These are phyloP conservation scores for Pinna nobilis DNA, from an alignment of 1,140 invertebrate species.

Conservation along the genomic window DNA sequence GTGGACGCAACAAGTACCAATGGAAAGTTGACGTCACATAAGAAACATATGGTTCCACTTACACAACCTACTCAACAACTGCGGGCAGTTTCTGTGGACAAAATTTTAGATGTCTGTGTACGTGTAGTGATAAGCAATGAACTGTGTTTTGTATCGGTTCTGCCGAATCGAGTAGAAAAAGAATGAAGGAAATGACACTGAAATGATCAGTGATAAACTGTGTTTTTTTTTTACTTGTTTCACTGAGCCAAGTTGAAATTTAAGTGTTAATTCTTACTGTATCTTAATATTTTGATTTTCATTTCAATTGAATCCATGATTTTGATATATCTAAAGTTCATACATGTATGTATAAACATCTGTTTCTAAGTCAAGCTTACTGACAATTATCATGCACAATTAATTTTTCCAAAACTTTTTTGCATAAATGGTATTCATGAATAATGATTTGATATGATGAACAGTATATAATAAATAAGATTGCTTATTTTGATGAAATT, in stretches of 20 bases:
- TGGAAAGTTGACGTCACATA: not conserved
- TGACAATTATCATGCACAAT: not conserved
- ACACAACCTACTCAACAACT: not conserved
- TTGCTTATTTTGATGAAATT: not conserved
- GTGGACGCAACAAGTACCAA: too few species aligned
- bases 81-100: not conserved
- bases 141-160: not conserved
- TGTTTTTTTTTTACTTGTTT: not conserved
- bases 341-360: not conserved
- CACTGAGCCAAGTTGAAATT: not conserved
- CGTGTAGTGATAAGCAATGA: not conserved
- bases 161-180: not conserved
- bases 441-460: not conserved
- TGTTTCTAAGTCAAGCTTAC: not conserved
- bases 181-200: not conserved
- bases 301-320: not conserved
- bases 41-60: not conserved
- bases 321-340: not conserved
- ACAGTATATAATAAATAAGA: not conserved
- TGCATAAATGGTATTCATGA: not conserved
- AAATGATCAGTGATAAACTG: not conserved
- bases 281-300: not conserved
- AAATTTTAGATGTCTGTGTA: not conserved
- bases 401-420: not conserved
- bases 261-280: not conserved